Conservation (phyloP, 1,140 invertebrate species). For the Pissodes strobi region DNA sequence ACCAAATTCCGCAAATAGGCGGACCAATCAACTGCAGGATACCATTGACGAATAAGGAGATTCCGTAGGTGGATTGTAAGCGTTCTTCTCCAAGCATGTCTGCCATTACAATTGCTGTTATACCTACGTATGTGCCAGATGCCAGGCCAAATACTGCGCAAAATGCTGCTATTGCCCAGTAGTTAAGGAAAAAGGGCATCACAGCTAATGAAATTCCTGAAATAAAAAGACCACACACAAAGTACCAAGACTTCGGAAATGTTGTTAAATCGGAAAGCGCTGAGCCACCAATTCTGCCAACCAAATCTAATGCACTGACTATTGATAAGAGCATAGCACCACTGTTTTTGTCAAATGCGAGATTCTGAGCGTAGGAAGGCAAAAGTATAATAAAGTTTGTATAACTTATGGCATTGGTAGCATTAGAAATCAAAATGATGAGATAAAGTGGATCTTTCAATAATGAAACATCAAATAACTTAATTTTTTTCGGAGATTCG, state of each 20-base stretch:
- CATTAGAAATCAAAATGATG: slow-evolving; percentile 80
- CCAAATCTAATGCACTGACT: slow-evolving; percentile 76
- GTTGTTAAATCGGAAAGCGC: slow-evolving; percentile 73
- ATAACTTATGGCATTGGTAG: slow-evolving; percentile 82
- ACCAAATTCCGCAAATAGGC: slow-evolving; percentile 74
- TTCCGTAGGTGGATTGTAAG: slow-evolving; percentile 82
- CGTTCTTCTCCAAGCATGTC: slow-evolving; percentile 81
- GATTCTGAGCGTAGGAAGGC: slow-evolving; percentile 71
- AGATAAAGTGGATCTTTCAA: slow-evolving; percentile 79
- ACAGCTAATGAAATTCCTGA: slow-evolving; percentile 74
- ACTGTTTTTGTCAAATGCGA: slow-evolving; percentile 70
- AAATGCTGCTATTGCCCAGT: slow-evolving; percentile 65
- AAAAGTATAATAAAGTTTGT: slow-evolving; percentile 83
- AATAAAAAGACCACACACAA: slow-evolving; percentile 73
- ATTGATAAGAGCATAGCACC: slow-evolving; percentile 75
- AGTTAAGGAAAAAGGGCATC: slow-evolving; percentile 66
- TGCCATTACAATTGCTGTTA: slow-evolving; percentile 83
- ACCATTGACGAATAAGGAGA: slow-evolving; percentile 82
- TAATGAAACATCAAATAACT: slow-evolving; percentile 76
- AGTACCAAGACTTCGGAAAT: slow-evolving; percentile 80
- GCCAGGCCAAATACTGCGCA: slow-evolving; percentile 79
- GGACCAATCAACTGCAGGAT: slow-evolving; percentile 78
- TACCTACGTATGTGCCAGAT: slow-evolving; percentile 83
- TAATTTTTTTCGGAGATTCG: slow-evolving; percentile 54
- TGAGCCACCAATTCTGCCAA: slow-evolving; percentile 80